Evolutionary conservation across 2,888 invertebrate species (phyloP), one percentile per base, ranked within the genome.

Genomic region (Dorcus parallelipipedus): DNA sequence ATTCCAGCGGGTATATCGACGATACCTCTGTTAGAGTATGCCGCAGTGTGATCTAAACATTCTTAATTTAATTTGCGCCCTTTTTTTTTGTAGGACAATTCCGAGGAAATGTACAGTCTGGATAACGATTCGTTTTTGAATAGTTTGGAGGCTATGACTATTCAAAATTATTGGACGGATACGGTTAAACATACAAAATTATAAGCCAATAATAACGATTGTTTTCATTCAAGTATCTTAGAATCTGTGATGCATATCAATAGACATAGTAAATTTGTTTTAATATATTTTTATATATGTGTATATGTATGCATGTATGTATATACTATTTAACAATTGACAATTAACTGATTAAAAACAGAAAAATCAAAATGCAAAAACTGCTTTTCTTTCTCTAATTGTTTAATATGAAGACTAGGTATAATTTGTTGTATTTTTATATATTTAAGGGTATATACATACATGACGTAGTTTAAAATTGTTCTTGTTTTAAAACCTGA

Each of bases 81-180:
- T 56, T 64, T 68, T 63, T 66, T 14, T 63, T 86, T 84, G 17
- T 83, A 94, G 94, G 94, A 94, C 77, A 93, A 92, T 75, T 92
- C 92, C 5, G 94, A 94, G 79, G 94, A 95, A 80, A 93, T 95
- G 92, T 93, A 93, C 80, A 95, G 94, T 73, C 80, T 95, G 79
- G 95, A 95, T 81, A 95, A 95, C 77, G 95, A 95, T 77, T 94
- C 94, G 62, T 95, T 95, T 81, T 84, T 95, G 61, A 95, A 95
- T 80, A 94, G 94, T 61, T 80, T 95, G 69, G 95, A 95, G 80
- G 93, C 93, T 66, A 93, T 94, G 92, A 93, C 94, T 67, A 93
- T 95, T 75, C 93, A 93, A 78, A 94, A 94, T 80, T 93, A 93
- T 76, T 95, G 94, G 93, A 93, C 93, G 53, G 93, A 93, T 78